Evolutionary conservation across 2,113 vertebrate genomes (phyloP).

Genomic region (Orcinus orca): DNA sequence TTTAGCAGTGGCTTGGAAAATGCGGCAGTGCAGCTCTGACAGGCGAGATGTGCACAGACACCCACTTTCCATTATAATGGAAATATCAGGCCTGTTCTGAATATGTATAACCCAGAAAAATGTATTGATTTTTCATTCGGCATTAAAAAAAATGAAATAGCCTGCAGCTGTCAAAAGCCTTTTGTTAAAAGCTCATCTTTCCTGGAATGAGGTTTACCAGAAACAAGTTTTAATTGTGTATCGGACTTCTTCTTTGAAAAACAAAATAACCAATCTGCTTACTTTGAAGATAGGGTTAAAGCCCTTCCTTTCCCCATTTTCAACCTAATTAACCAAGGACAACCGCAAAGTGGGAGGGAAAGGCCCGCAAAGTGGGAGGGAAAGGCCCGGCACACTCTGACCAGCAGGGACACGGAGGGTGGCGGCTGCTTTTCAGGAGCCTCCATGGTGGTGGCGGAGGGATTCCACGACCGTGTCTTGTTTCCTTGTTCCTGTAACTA

Average conservation of each 20-base stretch:
- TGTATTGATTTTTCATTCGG: slow-evolving; percentile 99
- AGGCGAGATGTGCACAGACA: slow-evolving; percentile 90
- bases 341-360: rapidly evolving
- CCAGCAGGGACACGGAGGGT: not conserved
- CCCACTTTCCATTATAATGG: slow-evolving; percentile 93
- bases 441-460: not conserved
- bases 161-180: slow-evolving; percentile 99
- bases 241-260: slow-evolving; percentile 84
- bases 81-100: slow-evolving; percentile 94
- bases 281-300: slow-evolving; percentile 70
- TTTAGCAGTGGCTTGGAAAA: slow-evolving; percentile 99
- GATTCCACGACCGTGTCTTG: rapidly evolving
- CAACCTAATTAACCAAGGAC: slow-evolving; percentile 63
- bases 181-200: slow-evolving; percentile 99
- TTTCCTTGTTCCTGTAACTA: not conserved
- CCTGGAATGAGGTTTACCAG: slow-evolving; percentile 91
- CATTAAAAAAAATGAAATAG: slow-evolving; percentile 94
- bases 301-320: slow-evolving; percentile 46
- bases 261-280: slow-evolving; percentile 74
- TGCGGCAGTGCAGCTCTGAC: slow-evolving; percentile 94
- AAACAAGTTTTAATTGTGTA: slow-evolving; percentile 98
- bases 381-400: not conserved
- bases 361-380: not conserved
- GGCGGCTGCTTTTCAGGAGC: not conserved
- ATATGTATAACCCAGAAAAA: slow-evolving; percentile 99